A percentile compares a stretch with the other conserved stretches of the same genome.
phyloP scores from a whole-genome alignment of 2,797 vertebrate genomes.

The Champsocephalus esox region DNA sequence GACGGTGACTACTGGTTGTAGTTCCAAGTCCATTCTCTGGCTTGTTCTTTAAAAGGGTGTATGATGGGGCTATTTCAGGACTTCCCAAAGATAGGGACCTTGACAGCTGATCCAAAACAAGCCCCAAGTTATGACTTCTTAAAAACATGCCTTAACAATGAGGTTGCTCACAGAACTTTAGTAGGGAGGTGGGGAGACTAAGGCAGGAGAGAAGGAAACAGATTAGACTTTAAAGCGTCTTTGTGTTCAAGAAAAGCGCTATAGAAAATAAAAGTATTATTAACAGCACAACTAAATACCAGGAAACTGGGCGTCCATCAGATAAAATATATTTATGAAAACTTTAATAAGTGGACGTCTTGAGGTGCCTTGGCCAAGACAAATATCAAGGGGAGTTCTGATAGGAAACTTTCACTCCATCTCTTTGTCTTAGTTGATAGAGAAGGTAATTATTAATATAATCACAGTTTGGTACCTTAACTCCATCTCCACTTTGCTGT shows the following conservation, averaged over 20 bases:
- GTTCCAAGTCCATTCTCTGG: constrained; percentile 57
- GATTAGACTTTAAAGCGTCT: background rate
- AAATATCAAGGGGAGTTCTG: constrained; percentile 84
- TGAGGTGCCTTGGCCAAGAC: constrained; percentile 81
- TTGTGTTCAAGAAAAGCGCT: no score
- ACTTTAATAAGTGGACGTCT: constrained; percentile 84
- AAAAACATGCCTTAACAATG: constrained; percentile 77
- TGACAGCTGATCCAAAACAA: constrained; percentile 77
- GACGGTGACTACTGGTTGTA: constrained; percentile 57
- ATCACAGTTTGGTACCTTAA: constrained; percentile 84
- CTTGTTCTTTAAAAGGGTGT: constrained; percentile 71
- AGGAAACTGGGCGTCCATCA: constrained; percentile 84
- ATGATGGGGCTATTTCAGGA: constrained; percentile 78
- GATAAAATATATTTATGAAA: constrained; percentile 80
- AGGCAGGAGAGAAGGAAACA: constrained; percentile 49
- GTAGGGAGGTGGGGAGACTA: constrained; percentile 36
- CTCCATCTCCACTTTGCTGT: constrained; percentile 67
- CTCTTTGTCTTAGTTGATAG: constrained; percentile 68
- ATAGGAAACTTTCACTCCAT: constrained; percentile 70
- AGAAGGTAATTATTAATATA: constrained; percentile 77
- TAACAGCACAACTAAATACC: constrained; percentile 73
- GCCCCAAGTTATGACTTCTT: constrained; percentile 62
- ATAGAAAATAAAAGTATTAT: no score
- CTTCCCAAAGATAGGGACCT: constrained; percentile 78
- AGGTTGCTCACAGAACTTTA: constrained; percentile 57